A percentile compares a stretch with the other conserved stretches of the same genome.
These are phyloP conservation scores for Lypha dubia DNA, from an alignment of 2,888 invertebrate species.

Conservation along the genomic window DNA sequence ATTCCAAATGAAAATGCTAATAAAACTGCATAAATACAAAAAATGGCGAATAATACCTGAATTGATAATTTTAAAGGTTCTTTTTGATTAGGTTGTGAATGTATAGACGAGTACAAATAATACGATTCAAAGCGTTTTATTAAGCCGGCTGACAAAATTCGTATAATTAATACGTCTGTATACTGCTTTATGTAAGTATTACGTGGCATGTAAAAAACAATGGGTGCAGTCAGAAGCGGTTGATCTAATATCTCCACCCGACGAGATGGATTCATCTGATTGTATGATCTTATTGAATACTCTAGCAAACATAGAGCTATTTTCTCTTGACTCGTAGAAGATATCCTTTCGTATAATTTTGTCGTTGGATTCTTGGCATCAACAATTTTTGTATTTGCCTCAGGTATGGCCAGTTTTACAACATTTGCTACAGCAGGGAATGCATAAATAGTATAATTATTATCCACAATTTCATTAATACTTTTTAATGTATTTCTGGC, in stretches of 20 bases:
- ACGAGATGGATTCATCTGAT: constrained; percentile 67
- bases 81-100: not conserved
- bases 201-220: constrained; percentile 78
- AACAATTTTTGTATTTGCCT: constrained; percentile 30
- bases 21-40: constrained; percentile 73
- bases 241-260: constrained; percentile 73
- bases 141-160: constrained; percentile 77
- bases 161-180: constrained; percentile 75
- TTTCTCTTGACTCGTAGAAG: constrained; percentile 50
- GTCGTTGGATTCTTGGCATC: constrained; percentile 39
- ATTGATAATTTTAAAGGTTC: constrained; percentile 76
- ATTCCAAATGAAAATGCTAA: constrained; percentile 73
- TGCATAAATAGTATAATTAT: constrained; percentile 75
- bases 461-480: constrained; percentile 75
- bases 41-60: constrained; percentile 76
- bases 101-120: constrained; percentile 74
- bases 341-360: constrained; percentile 37
- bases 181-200: constrained; percentile 76
- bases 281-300: constrained; percentile 73
- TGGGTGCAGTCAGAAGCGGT: constrained; percentile 75
- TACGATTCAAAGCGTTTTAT: constrained; percentile 73
- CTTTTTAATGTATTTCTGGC: constrained; percentile 71
- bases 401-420: constrained; percentile 48
- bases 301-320: constrained; percentile 71
- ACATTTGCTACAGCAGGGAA: constrained; percentile 71